Conservation (phyloP, 2,888 invertebrate genomes). For the Phrixothrix hirtus region DNA sequence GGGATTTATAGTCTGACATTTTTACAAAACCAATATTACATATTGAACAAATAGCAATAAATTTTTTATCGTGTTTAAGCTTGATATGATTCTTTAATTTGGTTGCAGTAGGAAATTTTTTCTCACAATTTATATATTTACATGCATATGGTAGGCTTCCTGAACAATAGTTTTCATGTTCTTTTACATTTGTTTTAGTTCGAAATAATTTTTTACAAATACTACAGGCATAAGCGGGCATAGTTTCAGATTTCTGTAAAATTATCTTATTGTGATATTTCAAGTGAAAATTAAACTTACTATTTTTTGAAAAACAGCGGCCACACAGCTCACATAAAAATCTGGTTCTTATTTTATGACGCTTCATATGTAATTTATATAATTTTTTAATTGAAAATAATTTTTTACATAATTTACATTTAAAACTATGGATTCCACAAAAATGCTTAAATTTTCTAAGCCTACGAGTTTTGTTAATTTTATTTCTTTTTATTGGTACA, state of each 20-base stretch:
- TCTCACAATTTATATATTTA: conserved; percentile 45
- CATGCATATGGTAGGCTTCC: conserved; percentile 48
- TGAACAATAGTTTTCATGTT: conserved; percentile 51
- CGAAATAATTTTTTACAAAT: conserved; percentile 48
- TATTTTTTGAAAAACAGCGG: conserved; percentile 37
- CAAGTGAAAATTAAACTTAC: conserved; percentile 38
- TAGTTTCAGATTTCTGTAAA: conserved; percentile 35
- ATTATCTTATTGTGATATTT: conserved; percentile 25
- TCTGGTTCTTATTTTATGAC: conserved; percentile 41
- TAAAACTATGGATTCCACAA: conserved; percentile 36
- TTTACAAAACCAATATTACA: conserved; percentile 54
- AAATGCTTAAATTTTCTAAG: conserved; percentile 31
- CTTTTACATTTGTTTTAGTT: conserved; percentile 48
- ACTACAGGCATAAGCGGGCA: conserved; percentile 43
- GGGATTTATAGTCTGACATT: conserved; percentile 52
- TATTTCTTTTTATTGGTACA: conserved; percentile 9
- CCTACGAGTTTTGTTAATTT: conserved; percentile 13
- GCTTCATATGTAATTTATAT: conserved; percentile 43
- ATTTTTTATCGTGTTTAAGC: conserved; percentile 53
- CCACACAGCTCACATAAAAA: conserved; percentile 52
- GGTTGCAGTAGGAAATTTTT: conserved; percentile 49
- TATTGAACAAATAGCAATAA: conserved; percentile 52
- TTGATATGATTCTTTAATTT: conserved; percentile 52
- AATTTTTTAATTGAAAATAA: conserved; percentile 43
- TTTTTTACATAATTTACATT: conserved; percentile 49